These are phyloP conservation scores for Callaeas wilsoni DNA, from an alignment of 2,113 vertebrate genomes.

Conservation along the genomic window DNA sequence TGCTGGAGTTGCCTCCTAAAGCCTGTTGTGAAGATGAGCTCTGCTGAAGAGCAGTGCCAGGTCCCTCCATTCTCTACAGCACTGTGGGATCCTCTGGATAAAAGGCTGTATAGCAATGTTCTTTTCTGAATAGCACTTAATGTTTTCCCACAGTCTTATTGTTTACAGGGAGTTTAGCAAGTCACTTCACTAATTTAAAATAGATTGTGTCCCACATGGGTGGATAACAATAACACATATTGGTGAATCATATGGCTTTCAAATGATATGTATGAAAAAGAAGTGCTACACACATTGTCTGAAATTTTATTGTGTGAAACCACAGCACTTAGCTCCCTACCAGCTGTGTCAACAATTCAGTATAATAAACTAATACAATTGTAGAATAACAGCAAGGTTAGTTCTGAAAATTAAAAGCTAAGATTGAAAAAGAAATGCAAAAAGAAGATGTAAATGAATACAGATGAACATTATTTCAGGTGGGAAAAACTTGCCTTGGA, in stretches of 20 bases:
- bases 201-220: conserved; percentile 61
- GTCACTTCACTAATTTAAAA: conserved; percentile 63
- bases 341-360: conserved; percentile 65
- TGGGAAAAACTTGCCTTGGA: not conserved
- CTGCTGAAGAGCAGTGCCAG: conserved; percentile 33
- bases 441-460: not conserved
- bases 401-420: conserved; percentile 13
- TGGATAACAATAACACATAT: conserved; percentile 66
- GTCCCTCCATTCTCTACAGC: conserved; percentile 37
- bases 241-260: conserved; percentile 67
- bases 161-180: conserved; percentile 65
- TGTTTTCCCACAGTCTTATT: conserved; percentile 68
- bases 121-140: conserved; percentile 59
- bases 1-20: not conserved
- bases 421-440: not conserved
- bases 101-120: conserved; percentile 60
- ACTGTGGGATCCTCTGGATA: conserved; percentile 57
- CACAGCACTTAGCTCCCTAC: conserved; percentile 65
- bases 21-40: not conserved
- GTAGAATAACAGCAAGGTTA: conserved; percentile 44
- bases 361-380: conserved; percentile 52
- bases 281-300: conserved; percentile 62
- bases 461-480: not conserved
- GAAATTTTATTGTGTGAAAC: conserved; percentile 67
- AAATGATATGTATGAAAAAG: conserved; percentile 61